Base-by-base conservation (phyloP, 2,888 invertebrate species). In the Halocaridina rubra region DNA sequence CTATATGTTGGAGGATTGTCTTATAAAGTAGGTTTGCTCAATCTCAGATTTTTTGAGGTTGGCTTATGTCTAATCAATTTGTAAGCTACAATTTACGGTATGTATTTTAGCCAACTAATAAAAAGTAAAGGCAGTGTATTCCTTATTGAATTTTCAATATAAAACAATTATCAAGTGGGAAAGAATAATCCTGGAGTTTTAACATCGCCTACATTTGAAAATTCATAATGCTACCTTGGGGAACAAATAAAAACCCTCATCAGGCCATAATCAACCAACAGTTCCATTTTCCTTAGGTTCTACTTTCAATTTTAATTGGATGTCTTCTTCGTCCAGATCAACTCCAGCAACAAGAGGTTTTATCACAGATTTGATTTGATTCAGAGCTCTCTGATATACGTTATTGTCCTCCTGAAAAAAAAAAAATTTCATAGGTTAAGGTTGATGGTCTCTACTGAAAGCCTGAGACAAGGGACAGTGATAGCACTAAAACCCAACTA, bases 341-440 rank as follows among this genome's bases (percentile, higher is more conserved):
- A 88, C 81, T 7, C 84, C 87, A 27, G 80, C 80, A 22, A 88
- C 87, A 4, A 88, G 74, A 33, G 87, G 87, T 33, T 81, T 79
- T 32, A 88, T 82, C 22, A 88, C 87, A 39, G 72, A 22, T 39
- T 88, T 88, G 72, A 88, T 88, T 59, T 82, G 80, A 69, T 88
- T 88, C 10, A 88, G 77, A 10, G 87, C 87, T 32, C 80, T 59
- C 74, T 85, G 85, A 46, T 88, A 88, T 3, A 82, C 82, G 16
- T 80, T 78, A 80, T 88, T 88, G 46, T 88, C 87, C 69, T 88
- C 87, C 87, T 88, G 85, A 30, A 32, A 8, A 29, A 39, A 29
- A 61, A 71, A 59, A 53, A 33, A 76, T 4, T 2, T 8, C 8
- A 67, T 22, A 19, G 0, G 16, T 19, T 3, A 13, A 22, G 3